Conservation (phyloP, 2,113 vertebrate species). For the Xenus cinereus region DNA sequence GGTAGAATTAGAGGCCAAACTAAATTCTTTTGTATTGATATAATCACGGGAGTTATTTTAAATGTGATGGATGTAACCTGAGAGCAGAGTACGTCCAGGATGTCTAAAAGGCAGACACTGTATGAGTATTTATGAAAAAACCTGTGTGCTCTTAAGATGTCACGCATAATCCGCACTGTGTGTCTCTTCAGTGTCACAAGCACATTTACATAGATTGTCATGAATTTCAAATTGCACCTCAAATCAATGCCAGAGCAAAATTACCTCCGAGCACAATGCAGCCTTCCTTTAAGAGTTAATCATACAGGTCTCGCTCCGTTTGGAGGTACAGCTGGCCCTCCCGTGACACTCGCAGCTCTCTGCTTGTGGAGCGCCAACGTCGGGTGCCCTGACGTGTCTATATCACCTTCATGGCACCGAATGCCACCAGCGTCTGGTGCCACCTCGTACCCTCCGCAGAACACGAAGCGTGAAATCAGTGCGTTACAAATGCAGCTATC, state of each 20-base stretch:
- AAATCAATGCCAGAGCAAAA: slow-evolving; percentile 70
- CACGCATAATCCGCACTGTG: slow-evolving; percentile 71
- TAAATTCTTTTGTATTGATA: slow-evolving; percentile 45
- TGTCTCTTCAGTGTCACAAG: slow-evolving; percentile 79
- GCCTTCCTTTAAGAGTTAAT: slow-evolving; percentile 49
- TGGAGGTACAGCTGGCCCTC: not conserved
- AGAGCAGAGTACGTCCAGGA: slow-evolving; percentile 32
- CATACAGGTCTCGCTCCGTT: not conserved
- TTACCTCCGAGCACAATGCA: slow-evolving; percentile 56
- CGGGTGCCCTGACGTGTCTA: rapidly evolving
- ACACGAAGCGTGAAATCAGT: rapidly evolving
- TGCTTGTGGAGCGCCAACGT: rapidly evolving
- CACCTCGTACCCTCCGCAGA: not conserved
- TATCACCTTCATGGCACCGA: not conserved
- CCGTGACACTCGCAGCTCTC: not conserved
- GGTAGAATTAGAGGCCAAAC: slow-evolving; percentile 64
- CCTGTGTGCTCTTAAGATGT: slow-evolving; percentile 77
- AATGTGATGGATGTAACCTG: slow-evolving; percentile 28
- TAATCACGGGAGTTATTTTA: slow-evolving; percentile 29
- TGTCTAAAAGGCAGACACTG: slow-evolving; percentile 70
- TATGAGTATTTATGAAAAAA: slow-evolving; percentile 73
- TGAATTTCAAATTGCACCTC: slow-evolving; percentile 77
- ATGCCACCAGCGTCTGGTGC: not conserved
- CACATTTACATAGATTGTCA: slow-evolving; percentile 78
- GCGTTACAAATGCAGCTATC: rapidly evolving